Conservation (phyloP, 2,888 invertebrate genomes). For the Ophion slaviceki region DNA sequence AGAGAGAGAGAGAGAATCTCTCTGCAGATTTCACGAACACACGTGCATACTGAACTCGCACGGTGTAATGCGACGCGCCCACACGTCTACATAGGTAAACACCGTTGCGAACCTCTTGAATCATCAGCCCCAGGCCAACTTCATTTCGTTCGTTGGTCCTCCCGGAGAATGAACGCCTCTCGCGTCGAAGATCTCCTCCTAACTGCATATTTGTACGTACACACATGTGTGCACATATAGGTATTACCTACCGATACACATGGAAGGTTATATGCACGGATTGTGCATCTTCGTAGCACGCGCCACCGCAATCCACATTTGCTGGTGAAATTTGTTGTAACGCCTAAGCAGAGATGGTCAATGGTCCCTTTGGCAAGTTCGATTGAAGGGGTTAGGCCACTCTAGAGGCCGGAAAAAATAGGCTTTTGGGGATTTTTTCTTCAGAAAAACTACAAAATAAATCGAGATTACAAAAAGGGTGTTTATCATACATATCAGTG, state of each 20-base stretch:
- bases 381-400: not conserved
- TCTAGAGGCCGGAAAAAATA: too few species aligned
- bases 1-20: not conserved
- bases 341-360: not conserved
- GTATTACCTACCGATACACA: not conserved
- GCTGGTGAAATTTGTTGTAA: constrained; percentile 4
- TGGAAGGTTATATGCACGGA: not conserved
- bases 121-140: constrained; percentile 67
- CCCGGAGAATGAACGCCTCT: constrained; percentile 47
- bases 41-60: constrained; percentile 16
- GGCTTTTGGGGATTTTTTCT: too few species aligned
- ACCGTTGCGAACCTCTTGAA: constrained; percentile 66
- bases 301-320: constrained; percentile 24
- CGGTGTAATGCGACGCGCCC: constrained; percentile 64
- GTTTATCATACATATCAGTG: too few species aligned
- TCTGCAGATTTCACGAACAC: constrained; percentile 15
- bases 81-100: constrained; percentile 64
- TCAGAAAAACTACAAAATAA: too few species aligned
- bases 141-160: constrained; percentile 59
- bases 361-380: not conserved
- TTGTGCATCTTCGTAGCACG: constrained; percentile 29
- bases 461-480: too few species aligned
- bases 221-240: constrained; percentile 4
- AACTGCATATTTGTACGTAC: not conserved
- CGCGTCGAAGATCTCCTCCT: constrained; percentile 14